Evolutionary conservation across 2,888 invertebrate genomes (phyloP), one percentile per base, ranked within the genome.

Genomic region (Capitulum mitella): DNA sequence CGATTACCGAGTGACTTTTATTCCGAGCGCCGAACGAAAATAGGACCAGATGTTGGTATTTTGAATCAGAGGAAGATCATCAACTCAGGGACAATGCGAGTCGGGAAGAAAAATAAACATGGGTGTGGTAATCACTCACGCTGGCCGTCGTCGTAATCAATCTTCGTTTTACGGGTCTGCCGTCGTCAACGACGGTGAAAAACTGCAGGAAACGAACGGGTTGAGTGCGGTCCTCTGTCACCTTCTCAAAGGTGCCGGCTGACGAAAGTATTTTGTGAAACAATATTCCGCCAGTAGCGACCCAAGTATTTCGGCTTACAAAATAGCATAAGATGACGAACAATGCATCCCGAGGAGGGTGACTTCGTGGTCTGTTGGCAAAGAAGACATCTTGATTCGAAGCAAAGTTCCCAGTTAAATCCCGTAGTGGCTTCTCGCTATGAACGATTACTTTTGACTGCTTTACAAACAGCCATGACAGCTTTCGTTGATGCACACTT

Each of bases 1-100:
- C 64, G 64, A 32, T 34, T 64, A 34, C 19, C 64, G 64, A 14
- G 34, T 19, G 64, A 64, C 34, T 34, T 64, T 16, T 64, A 14
- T 29, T 64, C 34, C 29, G 64, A 14, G 2, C 40, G 70, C 29
- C 70, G 58, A 6, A 58, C 37, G 70, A 40, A 64, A 64, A 64
- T 40, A 70, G 70, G 70, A 37, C 70, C 70, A 70, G 70, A 70
- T 70, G 70, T 40, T 70, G 70, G 70, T 40, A 70, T 70, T 70
- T 70, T 40, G 70, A 70, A 40, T 70, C 70, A 70, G 70, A 40
- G 70, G 29, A 3, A 1, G 37, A 40, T 70, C 70, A 70, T 70
- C 70, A 70, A 40, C 70, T 64, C 70, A 70, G 70, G 70, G 37
- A 70, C 70, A 70, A 70, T 70, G 70, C 19, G 40, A 29, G 37